Evolutionary conservation across 2,888 invertebrate species (phyloP).

Genomic region (Boloria selene): DNA sequence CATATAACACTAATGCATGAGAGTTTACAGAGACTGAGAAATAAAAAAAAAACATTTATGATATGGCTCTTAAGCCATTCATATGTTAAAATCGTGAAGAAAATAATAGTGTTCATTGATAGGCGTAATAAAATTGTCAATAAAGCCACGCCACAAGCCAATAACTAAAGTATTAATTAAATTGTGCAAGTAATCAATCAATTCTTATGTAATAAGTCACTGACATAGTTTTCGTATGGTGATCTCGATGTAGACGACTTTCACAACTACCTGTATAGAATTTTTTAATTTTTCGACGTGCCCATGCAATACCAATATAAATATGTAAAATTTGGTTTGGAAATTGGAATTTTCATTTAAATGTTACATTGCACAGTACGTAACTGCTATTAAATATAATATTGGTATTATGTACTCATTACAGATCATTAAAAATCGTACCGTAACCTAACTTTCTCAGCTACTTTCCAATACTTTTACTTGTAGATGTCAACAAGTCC

Average conservation of each 20-base stretch:
- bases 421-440: conserved; percentile 38
- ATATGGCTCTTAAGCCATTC: neutral
- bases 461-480: conserved; percentile 43
- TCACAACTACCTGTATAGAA: conserved; percentile 41
- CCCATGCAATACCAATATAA: conserved; percentile 19
- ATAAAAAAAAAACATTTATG: too few species aligned
- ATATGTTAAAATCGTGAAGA: neutral
- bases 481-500: conserved; percentile 34
- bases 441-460: conserved; percentile 40
- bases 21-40: too few species aligned
- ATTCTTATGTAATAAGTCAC: conserved; percentile 42
- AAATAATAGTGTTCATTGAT: conserved; percentile 19
- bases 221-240: conserved; percentile 42
- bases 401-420: conserved; percentile 28
- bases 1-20: too few species aligned
- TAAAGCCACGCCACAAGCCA: conserved; percentile 35
- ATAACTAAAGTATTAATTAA: conserved; percentile 41
- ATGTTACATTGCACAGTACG: conserved; percentile 1
- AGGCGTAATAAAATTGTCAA: conserved; percentile 30
- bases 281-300: conserved; percentile 28
- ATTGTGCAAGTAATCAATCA: conserved; percentile 46
- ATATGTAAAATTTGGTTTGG: conserved; percentile 20
- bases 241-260: conserved; percentile 44
- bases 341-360: conserved; percentile 14
- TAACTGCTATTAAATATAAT: conserved; percentile 16